Evolutionary conservation across 2,113 vertebrate genomes (phyloP).

Genomic region (Gallinago undulata): DNA sequence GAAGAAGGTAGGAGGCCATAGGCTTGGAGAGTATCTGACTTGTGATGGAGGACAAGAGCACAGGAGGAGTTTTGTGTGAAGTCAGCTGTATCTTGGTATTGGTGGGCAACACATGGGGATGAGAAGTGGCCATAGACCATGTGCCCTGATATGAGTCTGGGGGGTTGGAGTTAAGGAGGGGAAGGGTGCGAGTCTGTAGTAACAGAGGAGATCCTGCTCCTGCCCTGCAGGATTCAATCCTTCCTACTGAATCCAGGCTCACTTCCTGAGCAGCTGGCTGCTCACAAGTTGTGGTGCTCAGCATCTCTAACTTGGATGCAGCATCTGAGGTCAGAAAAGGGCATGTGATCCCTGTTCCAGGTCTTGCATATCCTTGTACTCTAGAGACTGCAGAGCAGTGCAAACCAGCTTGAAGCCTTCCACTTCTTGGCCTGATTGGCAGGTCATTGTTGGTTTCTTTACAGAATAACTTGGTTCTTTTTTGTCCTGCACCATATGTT

Average conservation of each 20-base stretch:
- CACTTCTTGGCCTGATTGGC: background rate
- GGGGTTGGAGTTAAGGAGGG: background rate
- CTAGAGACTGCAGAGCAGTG: background rate
- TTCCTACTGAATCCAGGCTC: background rate
- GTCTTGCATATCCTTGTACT: background rate
- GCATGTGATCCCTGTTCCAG: background rate
- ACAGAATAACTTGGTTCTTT: background rate
- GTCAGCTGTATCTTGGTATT: background rate
- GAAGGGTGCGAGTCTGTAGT: background rate
- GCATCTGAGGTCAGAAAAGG: background rate
- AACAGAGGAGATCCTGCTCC: background rate
- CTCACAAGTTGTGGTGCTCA: background rate
- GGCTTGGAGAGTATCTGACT: background rate
- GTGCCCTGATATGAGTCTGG: background rate
- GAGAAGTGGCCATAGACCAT: background rate
- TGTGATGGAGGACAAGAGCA: background rate
- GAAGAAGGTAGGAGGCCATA: background rate
- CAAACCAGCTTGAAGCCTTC: background rate
- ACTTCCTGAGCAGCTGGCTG: background rate
- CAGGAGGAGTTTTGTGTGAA: background rate
- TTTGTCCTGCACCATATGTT: background rate
- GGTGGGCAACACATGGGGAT: too few species aligned
- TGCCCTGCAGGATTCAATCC: background rate
- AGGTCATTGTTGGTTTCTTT: slow-evolving; percentile 12
- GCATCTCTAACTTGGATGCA: background rate